A percentile compares a stretch with the other conserved stretches of the same genome.
Evolutionary conservation across 2,888 invertebrate genomes (phyloP).

Genomic region (Cheilosia impressa): DNA sequence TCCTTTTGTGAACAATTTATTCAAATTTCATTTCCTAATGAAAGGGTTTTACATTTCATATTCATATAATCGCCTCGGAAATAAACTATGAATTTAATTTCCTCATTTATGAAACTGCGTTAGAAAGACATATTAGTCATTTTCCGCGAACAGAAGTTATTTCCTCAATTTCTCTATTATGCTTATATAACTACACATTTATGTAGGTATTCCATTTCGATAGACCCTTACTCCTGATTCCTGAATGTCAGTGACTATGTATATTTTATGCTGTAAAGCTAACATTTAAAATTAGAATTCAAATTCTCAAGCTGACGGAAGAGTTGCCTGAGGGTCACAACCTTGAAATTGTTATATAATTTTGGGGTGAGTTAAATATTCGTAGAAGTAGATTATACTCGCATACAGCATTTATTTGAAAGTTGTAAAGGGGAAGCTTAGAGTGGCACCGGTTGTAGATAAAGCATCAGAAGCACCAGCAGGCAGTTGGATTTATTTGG

Average conservation of each 20-base stretch:
- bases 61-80: slow-evolving; percentile 68
- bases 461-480: neutral
- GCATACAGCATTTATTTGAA: neutral
- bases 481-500: neutral
- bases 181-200: slow-evolving; percentile 11
- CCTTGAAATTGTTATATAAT: slow-evolving; percentile 16
- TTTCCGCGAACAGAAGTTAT: slow-evolving; percentile 65
- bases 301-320: neutral
- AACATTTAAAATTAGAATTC: too few species aligned
- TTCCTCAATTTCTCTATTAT: slow-evolving; percentile 40
- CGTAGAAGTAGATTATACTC: neutral
- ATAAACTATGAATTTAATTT: slow-evolving; percentile 72
- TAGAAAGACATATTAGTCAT: slow-evolving; percentile 55
- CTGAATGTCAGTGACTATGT: neutral
- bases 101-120: slow-evolving; percentile 55
- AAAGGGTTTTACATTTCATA: slow-evolving; percentile 65
- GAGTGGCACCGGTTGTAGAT: neutral
- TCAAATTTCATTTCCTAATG: slow-evolving; percentile 70
- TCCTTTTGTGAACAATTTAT: slow-evolving; percentile 64
- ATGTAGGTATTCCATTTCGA: neutral
- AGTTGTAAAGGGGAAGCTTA: neutral
- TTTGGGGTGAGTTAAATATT: neutral
- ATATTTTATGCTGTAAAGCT: too few species aligned
- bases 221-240: neutral
- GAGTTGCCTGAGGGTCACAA: neutral